These are phyloP conservation scores for Ploceus nigricollis DNA, from an alignment of 2,113 vertebrate genomes.

Conservation along the genomic window DNA sequence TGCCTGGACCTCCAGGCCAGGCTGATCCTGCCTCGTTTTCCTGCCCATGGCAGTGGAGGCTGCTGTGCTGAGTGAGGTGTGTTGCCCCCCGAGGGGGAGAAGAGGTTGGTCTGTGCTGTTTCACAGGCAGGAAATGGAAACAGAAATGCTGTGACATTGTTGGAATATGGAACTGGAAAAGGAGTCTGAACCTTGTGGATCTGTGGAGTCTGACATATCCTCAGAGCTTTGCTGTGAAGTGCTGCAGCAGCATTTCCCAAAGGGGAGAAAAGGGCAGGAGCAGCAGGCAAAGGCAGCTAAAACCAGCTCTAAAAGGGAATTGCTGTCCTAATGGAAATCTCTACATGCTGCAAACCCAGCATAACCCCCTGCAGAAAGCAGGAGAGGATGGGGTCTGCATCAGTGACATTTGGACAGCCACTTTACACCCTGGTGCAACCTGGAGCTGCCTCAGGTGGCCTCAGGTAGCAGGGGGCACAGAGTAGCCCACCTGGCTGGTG, in stretches of 20 bases:
- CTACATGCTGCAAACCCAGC: background rate
- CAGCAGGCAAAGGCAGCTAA: background rate
- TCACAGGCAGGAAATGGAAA: background rate
- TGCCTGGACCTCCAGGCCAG: background rate
- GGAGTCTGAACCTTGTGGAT: background rate
- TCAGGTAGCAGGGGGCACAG: background rate
- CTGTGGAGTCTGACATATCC: background rate
- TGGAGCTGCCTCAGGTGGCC: background rate
- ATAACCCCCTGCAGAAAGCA: background rate
- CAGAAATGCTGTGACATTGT: background rate
- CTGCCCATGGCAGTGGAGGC: background rate
- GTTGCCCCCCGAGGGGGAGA: background rate
- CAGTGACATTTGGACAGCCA: background rate
- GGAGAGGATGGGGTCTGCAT: background rate
- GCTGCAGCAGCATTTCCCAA: background rate
- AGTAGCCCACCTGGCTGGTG: background rate
- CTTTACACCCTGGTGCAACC: background rate
- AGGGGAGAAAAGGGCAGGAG: background rate
- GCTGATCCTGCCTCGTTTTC: background rate
- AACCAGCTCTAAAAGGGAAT: background rate
- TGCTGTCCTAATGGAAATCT: background rate
- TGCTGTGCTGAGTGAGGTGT: background rate
- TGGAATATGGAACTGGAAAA: background rate
- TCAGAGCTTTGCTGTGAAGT: background rate
- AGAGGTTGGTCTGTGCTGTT: background rate